Evolutionary conservation across 2,888 invertebrate species (phyloP), one percentile per base, ranked within the genome.

Genomic region (Odontomyia ornata): DNA sequence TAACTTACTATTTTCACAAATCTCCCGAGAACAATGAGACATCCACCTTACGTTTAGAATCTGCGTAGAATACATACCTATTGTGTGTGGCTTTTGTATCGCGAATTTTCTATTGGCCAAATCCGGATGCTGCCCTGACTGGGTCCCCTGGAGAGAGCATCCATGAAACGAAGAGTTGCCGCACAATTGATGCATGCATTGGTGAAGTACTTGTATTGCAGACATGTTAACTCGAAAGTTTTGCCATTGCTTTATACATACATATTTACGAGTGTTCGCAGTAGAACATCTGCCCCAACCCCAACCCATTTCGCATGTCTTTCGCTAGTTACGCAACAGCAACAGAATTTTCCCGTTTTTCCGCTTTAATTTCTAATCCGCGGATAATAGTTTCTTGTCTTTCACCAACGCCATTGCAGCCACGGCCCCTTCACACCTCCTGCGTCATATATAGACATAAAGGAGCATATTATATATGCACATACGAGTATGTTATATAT

Each of bases 331-430:
- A 73, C 60, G 73, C 73, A 73, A 73, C 43, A 15, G 73, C 73
- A 73, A 73, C 43, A 15, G 47, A 36, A 36, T 73, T 71, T 52
- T 73, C 73, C 60, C n/a, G 23, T 57, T 73, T 72, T 60, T 57
- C 57, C 60, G 43, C 52, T 36, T 57, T 60, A 60, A 73, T 36
- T 30, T 43, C 71, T 15, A 73, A 73, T 36, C 23, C 69, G 25
- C 18, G 69, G 69, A 21, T 46, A 46, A 23, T n/a, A 25, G 13
- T 69, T 46, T 46, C 46, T 69, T 47, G 46, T 69, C 21, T 67
- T 67, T 67, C 65, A 67, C 13, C 65, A 5, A 15, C 60, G 25
- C 60, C 25, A 21, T 7, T 7, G 60, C 25, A 21, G 18, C 23
- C 7, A 3, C 15, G 4, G 15, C 52, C 4, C 15, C 52, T n/a